phyloP scores from a whole-genome alignment of 2,113 vertebrate genomes.

The Pterocles burchelli region DNA sequence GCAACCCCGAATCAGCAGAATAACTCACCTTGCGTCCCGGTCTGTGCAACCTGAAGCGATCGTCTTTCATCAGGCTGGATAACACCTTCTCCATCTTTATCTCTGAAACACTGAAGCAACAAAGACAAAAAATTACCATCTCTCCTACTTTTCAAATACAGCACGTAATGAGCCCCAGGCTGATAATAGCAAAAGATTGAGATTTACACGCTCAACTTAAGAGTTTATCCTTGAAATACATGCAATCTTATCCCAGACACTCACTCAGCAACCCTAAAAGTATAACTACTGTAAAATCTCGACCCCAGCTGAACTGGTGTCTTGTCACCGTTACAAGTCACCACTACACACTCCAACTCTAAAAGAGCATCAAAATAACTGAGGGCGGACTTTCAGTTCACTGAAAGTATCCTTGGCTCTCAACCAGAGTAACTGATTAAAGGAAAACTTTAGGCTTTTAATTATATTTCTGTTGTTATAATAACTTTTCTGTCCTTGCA shows the following conservation, averaged over 20 bases:
- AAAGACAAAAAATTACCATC: not conserved
- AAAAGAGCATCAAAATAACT: not conserved
- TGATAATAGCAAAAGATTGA: not conserved
- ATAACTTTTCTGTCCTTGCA: not conserved
- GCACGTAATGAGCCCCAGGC: accelerated
- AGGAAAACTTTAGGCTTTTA: not conserved
- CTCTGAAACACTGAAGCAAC: conserved; percentile 81
- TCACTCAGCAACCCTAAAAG: not conserved
- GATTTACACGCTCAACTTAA: not conserved
- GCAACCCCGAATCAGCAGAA: conserved; percentile 44
- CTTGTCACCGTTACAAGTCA: not conserved
- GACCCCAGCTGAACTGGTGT: not conserved
- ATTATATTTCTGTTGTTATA: not conserved
- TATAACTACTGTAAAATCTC: not conserved
- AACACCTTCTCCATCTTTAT: conserved; percentile 89
- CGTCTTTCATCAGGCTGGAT: conserved; percentile 80
- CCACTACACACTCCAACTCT: not conserved
- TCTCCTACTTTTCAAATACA: not conserved
- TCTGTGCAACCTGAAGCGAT: conserved; percentile 79
- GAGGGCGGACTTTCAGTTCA: not conserved
- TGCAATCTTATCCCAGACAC: not conserved
- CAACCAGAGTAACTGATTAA: not conserved
- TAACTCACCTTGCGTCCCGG: conserved; percentile 80
- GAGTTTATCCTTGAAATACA: not conserved
- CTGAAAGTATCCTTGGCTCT: not conserved